These are phyloP conservation scores for Papio anubis DNA, from an alignment of 2,113 vertebrate species.

Conservation along the genomic window DNA sequence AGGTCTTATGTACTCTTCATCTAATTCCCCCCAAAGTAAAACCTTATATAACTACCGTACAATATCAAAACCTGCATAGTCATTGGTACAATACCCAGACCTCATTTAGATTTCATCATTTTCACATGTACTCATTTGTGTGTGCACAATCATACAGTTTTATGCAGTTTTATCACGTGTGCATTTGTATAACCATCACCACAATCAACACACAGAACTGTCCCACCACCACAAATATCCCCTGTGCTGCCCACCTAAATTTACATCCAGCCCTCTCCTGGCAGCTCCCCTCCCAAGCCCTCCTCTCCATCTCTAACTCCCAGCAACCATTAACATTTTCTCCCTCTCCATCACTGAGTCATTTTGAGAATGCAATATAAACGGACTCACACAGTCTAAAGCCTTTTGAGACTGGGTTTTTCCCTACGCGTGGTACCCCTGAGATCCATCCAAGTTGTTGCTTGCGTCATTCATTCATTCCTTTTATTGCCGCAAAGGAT, in stretches of 20 bases:
- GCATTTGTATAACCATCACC: not conserved
- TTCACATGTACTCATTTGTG: too few relatives aligned
- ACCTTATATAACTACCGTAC: not conserved
- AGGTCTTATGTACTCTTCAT: not conserved
- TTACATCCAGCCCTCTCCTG: rapidly evolving
- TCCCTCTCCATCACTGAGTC: not conserved
- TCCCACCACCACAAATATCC: not conserved
- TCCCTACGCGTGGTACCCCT: not conserved
- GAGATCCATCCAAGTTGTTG: not conserved
- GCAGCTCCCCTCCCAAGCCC: too few relatives aligned
- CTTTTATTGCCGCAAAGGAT: not conserved
- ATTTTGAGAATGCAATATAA: not conserved
- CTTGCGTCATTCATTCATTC: not conserved
- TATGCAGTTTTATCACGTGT: rapidly evolving
- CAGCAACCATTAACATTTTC: not conserved
- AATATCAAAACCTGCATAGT: not conserved
- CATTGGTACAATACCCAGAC: not conserved
- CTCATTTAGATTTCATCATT: not conserved
- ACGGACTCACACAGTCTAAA: not conserved
- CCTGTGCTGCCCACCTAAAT: not conserved
- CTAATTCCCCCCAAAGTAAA: not conserved
- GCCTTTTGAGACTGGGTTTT: not conserved
- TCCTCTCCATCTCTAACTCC: not conserved
- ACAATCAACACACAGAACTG: not conserved
- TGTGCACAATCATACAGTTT: not conserved